A percentile compares a stretch with the other conserved stretches of the same genome.
phyloP scores from a whole-genome alignment of 2,888 invertebrate genomes.

The Athripsodes cinereus region DNA sequence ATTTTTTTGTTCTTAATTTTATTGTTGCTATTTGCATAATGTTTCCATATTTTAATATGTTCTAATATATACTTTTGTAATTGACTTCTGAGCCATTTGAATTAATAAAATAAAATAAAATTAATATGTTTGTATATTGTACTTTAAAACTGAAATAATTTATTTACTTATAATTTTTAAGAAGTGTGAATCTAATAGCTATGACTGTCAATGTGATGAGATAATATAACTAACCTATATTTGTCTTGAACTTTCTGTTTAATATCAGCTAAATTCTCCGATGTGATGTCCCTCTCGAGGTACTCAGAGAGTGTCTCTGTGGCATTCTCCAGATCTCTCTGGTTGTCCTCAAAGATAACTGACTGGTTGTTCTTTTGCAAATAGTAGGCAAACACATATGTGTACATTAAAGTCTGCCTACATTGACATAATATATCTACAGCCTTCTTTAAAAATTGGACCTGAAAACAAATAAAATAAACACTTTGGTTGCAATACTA shows the following conservation, averaged over 20 bases:
- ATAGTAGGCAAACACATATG: conserved; percentile 99
- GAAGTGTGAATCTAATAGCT: too few relatives aligned
- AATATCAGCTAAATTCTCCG: conserved; percentile 93
- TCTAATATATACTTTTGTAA: too few relatives aligned
- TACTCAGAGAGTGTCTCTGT: conserved; percentile 97
- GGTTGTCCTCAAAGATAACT: conserved; percentile 98
- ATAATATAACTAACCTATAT: conserved; percentile 69
- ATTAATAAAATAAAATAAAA: too few relatives aligned
- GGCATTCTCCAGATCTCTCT: conserved; percentile 94
- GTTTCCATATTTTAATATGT: too few relatives aligned
- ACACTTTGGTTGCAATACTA: too few relatives aligned
- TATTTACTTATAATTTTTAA: too few relatives aligned
- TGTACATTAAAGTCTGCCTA: conserved; percentile 97
- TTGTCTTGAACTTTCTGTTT: conserved; percentile 99
- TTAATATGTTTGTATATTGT: too few relatives aligned
- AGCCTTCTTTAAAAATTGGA: conserved; percentile 96
- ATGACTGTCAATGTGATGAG: too few relatives aligned
- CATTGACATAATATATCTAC: conserved; percentile 96
- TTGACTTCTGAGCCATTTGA: too few relatives aligned
- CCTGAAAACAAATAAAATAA: conserved; percentile 47
- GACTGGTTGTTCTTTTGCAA: conserved; percentile 97
- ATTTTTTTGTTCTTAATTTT: too few relatives aligned
- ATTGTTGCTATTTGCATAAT: too few relatives aligned
- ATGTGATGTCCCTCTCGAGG: conserved; percentile 95
- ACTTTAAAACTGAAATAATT: too few relatives aligned